Conservation (phyloP, 2,888 invertebrate genomes). For the Tetrapedia diversipes region DNA sequence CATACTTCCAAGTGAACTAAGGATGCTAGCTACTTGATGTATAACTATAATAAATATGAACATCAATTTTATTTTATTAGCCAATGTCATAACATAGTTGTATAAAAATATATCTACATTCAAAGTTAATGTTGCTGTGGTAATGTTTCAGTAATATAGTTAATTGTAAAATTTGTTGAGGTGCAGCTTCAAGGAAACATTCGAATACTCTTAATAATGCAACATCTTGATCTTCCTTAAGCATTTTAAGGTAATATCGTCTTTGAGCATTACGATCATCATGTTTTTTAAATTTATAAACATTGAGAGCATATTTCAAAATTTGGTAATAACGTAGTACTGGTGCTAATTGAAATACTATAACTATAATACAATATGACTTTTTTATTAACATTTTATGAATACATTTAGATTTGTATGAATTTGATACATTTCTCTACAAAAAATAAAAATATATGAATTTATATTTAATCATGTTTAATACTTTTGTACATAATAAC, state of each 20-base stretch:
- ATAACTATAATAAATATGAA: constrained; percentile 81
- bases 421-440: constrained; percentile 62
- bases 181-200: constrained; percentile 92
- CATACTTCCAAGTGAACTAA: constrained; percentile 92
- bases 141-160: constrained; percentile 87
- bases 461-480: neutral
- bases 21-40: constrained; percentile 89
- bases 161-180: constrained; percentile 90
- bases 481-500: neutral
- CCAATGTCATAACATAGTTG: constrained; percentile 59
- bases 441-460: neutral
- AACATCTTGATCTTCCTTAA: constrained; percentile 92
- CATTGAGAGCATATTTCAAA: constrained; percentile 86
- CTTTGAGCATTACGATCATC: constrained; percentile 86
- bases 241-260: constrained; percentile 88
- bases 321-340: constrained; percentile 87
- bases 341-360: constrained; percentile 89
- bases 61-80: constrained; percentile 20
- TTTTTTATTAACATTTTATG: constrained; percentile 51
- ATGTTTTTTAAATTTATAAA: constrained; percentile 86
- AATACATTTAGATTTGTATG: constrained; percentile 44
- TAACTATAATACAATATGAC: constrained; percentile 57
- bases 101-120: constrained; percentile 81
- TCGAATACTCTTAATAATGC: constrained; percentile 90
- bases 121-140: constrained; percentile 83